A percentile compares a stretch with the other conserved stretches of the same genome.
phyloP scores from a whole-genome alignment of 2,888 invertebrate genomes.

The Agonopterix alstromeriana region DNA sequence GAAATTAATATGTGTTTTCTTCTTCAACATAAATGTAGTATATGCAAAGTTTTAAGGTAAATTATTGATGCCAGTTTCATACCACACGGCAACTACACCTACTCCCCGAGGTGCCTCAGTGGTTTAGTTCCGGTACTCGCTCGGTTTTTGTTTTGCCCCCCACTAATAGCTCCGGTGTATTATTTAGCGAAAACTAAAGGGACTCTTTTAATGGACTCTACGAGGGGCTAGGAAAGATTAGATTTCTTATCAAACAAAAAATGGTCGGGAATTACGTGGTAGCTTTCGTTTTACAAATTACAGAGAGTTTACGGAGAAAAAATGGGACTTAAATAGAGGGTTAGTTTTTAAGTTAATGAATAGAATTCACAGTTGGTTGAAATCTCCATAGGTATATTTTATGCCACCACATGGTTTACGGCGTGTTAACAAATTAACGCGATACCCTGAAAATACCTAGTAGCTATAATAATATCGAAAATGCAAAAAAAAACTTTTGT shows the following conservation, averaged over 20 bases:
- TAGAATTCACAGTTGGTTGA: too few species aligned
- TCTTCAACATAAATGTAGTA: too few species aligned
- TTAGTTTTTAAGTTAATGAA: too few species aligned
- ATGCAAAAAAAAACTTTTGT: too few species aligned
- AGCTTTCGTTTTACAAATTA: conserved; percentile 1
- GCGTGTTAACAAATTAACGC: too few species aligned
- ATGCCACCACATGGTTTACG: too few species aligned
- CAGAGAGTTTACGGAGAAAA: neutral
- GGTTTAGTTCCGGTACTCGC: conserved; percentile 69
- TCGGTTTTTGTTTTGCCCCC: conserved; percentile 58
- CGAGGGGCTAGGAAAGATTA: conserved; percentile 62
- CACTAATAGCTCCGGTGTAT: conserved; percentile 57
- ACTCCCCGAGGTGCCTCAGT: conserved; percentile 59
- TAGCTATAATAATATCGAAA: too few species aligned
- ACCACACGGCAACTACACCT: conserved; percentile 35
- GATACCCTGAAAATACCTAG: too few species aligned
- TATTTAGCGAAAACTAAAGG: conserved; percentile 68
- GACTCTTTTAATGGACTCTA: conserved; percentile 64
- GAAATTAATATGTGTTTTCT: too few species aligned
- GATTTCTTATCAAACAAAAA: conserved; percentile 68
- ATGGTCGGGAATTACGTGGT: conserved; percentile 24
- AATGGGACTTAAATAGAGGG: neutral
- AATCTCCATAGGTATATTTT: too few species aligned
- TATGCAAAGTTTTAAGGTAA: too few species aligned
- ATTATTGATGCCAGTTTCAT: conserved; percentile 15